Base-by-base conservation (phyloP, 2,888 invertebrate species). In the Gortyna flavago region DNA sequence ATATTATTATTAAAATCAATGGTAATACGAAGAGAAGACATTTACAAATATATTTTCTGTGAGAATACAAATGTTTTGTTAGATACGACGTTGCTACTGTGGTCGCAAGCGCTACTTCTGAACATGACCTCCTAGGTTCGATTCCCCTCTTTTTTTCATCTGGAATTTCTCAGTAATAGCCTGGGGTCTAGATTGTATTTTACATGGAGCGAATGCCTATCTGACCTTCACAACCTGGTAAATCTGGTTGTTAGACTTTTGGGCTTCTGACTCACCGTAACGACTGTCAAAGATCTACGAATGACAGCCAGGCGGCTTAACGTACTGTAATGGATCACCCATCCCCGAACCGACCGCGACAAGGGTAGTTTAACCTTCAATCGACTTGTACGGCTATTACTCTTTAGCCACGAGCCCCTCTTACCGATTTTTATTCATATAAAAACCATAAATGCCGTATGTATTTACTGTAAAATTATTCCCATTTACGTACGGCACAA, bases 1-100 rank as follows among this genome's bases (percentile, higher is more conserved):
- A 25, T 69, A 51, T 65, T 32, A 75, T 51, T 75, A 61, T 80
- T 84, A 54, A 68, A 75, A 85, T 80, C 48, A 41, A 66, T 62
- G 54, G n/a, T 25, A 48, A 65, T 59, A 51, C 18, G 21, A 32
- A 5, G 18, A 35, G 0, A 54, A 38, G 9, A 7, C 3, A 3
- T 65, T 25, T 4, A 0, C 8, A 51, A 32, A 8, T 21, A 21
- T 32, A 0, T 21, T 64, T 54, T n/a, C 0, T 21, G 18, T 7
- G 16, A 48, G 1, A 21, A 7, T 21, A 51, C 1, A 7, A 38
- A 44, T 44, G 35, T 64, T 64, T 21, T 3, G 29, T 59, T 59
- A 29, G 29, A 29, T 29, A 59, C 16, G 9, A 61, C 9, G 9
- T 32, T 32, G 21, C 21, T 32, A 0, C 21, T 5, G 9, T 61